Evolutionary conservation across 2,113 vertebrate genomes (phyloP).

Genomic region (Muntiacus reevesi): DNA sequence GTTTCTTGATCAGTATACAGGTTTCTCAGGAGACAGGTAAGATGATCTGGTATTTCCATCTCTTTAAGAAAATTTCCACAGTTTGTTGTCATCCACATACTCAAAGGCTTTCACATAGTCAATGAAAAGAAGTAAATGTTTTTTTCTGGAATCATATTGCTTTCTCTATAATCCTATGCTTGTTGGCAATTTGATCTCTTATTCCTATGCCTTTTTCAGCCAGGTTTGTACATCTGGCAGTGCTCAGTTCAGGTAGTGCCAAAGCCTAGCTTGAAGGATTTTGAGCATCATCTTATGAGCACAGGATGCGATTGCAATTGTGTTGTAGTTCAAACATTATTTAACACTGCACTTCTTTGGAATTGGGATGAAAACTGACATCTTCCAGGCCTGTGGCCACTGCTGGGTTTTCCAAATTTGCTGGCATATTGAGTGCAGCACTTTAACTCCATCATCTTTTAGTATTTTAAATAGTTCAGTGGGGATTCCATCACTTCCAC

Average conservation of each 20-base stretch:
- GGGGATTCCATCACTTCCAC: not conserved
- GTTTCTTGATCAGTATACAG: not conserved
- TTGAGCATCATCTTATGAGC: not conserved
- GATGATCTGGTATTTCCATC: not conserved
- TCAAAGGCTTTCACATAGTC: not conserved
- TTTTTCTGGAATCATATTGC: not conserved
- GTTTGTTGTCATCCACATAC: not conserved
- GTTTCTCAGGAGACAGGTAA: not conserved
- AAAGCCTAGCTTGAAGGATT: not conserved
- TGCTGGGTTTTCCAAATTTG: not conserved
- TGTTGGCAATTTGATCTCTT: not conserved
- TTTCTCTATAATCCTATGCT: not conserved
- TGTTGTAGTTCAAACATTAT: not conserved
- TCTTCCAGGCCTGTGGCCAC: not conserved
- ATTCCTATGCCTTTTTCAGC: not conserved
- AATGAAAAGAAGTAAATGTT: not conserved
- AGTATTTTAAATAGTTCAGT: not conserved
- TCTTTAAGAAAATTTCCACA: not conserved
- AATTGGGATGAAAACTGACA: not conserved
- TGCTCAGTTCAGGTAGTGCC: not conserved
- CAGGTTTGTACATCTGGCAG: not conserved
- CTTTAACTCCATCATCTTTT: not conserved
- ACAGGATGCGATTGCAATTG: not conserved
- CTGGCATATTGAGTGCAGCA: not conserved
- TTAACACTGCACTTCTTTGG: not conserved